phyloP scores from a whole-genome alignment of 1,140 invertebrate species.

The Lepidotrigona ventralis region DNA sequence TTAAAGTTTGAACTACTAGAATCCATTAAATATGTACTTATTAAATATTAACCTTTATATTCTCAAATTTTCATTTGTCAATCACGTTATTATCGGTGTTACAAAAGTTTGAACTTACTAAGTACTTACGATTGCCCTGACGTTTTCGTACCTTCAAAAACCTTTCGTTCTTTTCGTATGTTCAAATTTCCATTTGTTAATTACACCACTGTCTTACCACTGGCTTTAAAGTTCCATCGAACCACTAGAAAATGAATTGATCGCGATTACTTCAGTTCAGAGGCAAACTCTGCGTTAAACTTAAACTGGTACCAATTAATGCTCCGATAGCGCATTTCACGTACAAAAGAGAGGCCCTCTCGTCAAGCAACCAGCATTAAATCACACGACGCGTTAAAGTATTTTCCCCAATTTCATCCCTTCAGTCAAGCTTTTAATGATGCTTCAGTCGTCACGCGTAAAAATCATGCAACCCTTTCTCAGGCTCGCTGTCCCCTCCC shows the following conservation, averaged over 20 bases:
- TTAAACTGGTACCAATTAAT: neutral
- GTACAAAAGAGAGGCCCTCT: neutral
- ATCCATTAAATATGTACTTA: too few species aligned
- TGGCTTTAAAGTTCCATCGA: neutral
- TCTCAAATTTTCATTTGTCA: too few species aligned
- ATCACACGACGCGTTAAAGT: neutral
- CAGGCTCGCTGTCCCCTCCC: neutral
- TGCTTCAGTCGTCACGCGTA: conserved; percentile 3
- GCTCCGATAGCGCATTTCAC: neutral
- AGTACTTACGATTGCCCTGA: too few species aligned
- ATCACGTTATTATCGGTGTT: too few species aligned
- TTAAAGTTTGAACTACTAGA: too few species aligned
- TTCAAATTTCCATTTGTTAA: too few species aligned
- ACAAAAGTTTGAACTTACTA: too few species aligned
- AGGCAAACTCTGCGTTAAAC: too few species aligned
- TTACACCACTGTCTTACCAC: too few species aligned
- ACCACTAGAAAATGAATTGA: neutral
- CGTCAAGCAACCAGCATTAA: neutral
- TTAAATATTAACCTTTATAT: too few species aligned
- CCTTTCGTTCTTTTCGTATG: too few species aligned
- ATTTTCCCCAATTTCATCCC: neutral
- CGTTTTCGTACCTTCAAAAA: too few species aligned
- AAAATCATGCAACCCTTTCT: conserved; percentile 48
- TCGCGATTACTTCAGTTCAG: neutral
- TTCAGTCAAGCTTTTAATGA: conserved; percentile 18